These are phyloP conservation scores for Penaeus vannamei DNA, from an alignment of 1,140 invertebrate species.

Conservation along the genomic window DNA sequence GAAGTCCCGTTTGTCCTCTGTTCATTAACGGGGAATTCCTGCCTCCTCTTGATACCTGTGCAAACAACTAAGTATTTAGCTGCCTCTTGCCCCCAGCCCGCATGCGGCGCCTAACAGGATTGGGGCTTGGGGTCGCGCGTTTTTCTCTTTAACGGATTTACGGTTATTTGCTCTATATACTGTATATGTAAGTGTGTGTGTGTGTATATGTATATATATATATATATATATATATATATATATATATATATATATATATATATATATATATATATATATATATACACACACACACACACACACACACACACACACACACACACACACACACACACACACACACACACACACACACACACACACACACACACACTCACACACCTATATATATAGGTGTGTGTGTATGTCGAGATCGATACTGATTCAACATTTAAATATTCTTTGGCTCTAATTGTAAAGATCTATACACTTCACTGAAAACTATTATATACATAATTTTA, in stretches of 20 bases:
- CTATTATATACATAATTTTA: no score
- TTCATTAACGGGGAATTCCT: no score
- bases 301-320: not conserved
- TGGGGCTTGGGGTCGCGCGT: not conserved
- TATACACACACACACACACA: not conserved
- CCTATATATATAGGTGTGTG: not conserved
- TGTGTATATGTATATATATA: constrained; percentile 3
- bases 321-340: not conserved
- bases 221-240: not conserved
- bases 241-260: constrained; percentile 21
- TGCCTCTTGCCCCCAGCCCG: no score
- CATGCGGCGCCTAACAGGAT: no score
- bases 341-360: not conserved
- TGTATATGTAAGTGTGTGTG: not conserved
- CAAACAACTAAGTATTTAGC: no score
- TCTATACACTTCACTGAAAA: no score
- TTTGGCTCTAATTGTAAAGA: no score
- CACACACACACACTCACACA: not conserved
- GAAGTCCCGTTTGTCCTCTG: no score
- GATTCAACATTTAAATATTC: no score
- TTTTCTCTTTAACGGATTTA: not conserved
- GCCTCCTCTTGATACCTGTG: no score
- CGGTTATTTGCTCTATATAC: no score
- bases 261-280: constrained; percentile 22
- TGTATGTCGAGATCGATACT: no score